phyloP scores from a whole-genome alignment of 2,113 vertebrate species.

The Corvus moneduloides region DNA sequence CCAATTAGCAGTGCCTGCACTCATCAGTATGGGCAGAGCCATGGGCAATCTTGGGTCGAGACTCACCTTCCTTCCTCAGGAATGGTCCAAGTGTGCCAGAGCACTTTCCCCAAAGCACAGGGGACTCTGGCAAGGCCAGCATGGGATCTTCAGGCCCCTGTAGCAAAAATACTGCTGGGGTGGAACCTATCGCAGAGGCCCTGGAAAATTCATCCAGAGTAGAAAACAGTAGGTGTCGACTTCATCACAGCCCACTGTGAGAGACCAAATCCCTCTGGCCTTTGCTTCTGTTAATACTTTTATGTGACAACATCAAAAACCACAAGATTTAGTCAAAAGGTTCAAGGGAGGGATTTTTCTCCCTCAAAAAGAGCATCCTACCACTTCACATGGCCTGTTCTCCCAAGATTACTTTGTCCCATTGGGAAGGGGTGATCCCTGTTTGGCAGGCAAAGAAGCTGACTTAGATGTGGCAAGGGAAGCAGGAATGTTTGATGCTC shows the following conservation, averaged over 20 bases:
- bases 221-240: not conserved
- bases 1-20: not conserved
- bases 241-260: not conserved
- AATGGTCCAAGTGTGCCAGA: not conserved
- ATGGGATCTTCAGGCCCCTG: not conserved
- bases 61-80: not conserved
- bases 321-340: not conserved
- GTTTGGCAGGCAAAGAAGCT: not conserved
- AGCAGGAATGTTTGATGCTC: not conserved
- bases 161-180: not conserved
- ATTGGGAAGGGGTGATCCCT: not conserved
- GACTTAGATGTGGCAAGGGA: not conserved
- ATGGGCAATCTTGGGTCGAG: fast-evolving
- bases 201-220: not conserved
- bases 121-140: not conserved
- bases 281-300: not conserved
- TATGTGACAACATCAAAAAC: not conserved
- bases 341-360: not conserved
- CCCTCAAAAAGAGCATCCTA: not conserved
- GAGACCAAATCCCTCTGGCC: not conserved
- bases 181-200: not conserved
- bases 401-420: not conserved
- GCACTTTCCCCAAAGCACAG: not conserved
- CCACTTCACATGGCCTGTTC: fast-evolving
- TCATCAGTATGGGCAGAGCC: not conserved